Evolutionary conservation across 2,888 invertebrate genomes (phyloP).

Genomic region (Phania funesta): DNA sequence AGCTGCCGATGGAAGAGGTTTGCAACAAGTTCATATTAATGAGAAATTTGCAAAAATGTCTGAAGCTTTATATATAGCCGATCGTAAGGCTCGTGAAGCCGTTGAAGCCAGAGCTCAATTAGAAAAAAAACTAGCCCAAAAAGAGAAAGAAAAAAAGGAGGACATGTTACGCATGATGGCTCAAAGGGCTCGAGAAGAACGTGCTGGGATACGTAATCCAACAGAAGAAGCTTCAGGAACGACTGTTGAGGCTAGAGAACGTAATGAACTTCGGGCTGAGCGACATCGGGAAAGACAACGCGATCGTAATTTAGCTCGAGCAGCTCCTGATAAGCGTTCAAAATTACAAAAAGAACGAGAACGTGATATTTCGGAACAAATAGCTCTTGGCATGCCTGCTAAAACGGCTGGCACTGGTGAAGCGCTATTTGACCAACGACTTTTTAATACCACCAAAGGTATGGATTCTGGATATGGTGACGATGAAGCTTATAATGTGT

Average conservation of each 20-base stretch:
- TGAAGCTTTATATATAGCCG: constrained; percentile 98
- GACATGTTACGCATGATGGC: constrained; percentile 96
- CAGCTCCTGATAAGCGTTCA: constrained; percentile 96
- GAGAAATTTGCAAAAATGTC: constrained; percentile 99
- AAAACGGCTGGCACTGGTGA: constrained; percentile 87
- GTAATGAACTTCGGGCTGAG: constrained; percentile 93
- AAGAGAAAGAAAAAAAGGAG: constrained; percentile 99
- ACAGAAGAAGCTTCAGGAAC: constrained; percentile 78
- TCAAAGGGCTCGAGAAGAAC: constrained; percentile 96
- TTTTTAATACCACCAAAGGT: constrained; percentile 96
- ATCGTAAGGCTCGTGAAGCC: constrained; percentile 97
- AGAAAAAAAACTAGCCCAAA: constrained; percentile 97
- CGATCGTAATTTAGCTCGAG: constrained; percentile 94
- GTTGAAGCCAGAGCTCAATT: constrained; percentile 98
- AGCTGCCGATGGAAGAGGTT: constrained; percentile 98
- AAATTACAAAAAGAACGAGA: constrained; percentile 94
- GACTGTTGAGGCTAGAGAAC: constrained; percentile 85
- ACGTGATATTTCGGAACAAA: constrained; percentile 98
- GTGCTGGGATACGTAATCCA: constrained; percentile 86
- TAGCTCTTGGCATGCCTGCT: constrained; percentile 97
- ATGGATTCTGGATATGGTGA: constrained; percentile 96
- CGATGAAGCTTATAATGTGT: constrained; percentile 98
- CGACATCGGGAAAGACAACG: constrained; percentile 94
- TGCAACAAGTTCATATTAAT: constrained; percentile 98
- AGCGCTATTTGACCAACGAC: constrained; percentile 94